Percentiles rank a stretch among this genome's conserved stretches.
Evolutionary conservation across 2,888 invertebrate genomes (phyloP).

Genomic region (Yponomeuta plumbellus): DNA sequence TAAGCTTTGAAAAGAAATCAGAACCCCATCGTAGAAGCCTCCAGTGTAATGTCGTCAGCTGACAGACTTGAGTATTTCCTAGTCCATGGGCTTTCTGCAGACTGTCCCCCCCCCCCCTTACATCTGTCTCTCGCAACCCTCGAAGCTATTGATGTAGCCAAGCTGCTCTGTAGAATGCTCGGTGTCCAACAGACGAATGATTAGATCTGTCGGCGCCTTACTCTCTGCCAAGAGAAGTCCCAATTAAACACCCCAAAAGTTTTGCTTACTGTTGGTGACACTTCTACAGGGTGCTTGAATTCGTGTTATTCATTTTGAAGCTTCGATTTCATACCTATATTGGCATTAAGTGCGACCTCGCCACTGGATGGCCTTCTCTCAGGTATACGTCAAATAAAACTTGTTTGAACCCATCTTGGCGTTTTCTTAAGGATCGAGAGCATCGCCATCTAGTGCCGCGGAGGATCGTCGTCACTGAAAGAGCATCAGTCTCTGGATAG

Average conservation of each 20-base stretch:
- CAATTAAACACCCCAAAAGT: constrained; percentile 31
- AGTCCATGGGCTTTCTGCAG: not conserved
- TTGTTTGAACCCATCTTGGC: too few relatives aligned
- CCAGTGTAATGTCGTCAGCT: constrained; percentile 29
- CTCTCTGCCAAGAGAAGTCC: not conserved
- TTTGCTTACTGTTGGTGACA: constrained; percentile 58
- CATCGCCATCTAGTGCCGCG: not conserved
- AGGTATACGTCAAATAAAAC: not conserved
- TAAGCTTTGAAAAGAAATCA: constrained; percentile 67
- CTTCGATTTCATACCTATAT: not conserved
- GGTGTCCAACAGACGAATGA: not conserved
- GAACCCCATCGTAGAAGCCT: constrained; percentile 30
- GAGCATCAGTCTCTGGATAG: not conserved
- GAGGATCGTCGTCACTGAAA: not conserved
- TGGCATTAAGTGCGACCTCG: not conserved
- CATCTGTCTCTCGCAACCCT: constrained; percentile 1
- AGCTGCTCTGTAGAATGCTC: not conserved
- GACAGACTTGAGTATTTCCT: not conserved
- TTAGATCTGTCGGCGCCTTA: constrained; percentile 1
- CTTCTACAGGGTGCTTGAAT: constrained; percentile 44
- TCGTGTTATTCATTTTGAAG: not conserved
- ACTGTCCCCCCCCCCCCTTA: not conserved
- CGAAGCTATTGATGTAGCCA: too few relatives aligned
- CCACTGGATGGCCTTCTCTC: not conserved
- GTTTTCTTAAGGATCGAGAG: not conserved